Conservation (phyloP, 2,113 vertebrate species). For the Campylorhamphus procurvoides region DNA sequence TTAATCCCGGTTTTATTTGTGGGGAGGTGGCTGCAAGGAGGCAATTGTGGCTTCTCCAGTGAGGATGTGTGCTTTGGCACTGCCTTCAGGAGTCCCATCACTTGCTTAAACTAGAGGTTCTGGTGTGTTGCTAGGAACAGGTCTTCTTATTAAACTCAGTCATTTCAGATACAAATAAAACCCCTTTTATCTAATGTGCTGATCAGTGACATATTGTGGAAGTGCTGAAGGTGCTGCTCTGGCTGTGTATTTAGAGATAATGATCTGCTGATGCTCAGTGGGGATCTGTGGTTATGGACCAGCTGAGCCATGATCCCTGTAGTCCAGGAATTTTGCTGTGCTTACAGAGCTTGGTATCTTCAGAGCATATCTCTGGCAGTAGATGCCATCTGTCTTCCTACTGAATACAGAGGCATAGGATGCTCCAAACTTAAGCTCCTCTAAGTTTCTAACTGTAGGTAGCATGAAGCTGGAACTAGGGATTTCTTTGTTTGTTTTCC, state of each 20-base stretch:
- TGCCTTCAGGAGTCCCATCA: conserved; percentile 34
- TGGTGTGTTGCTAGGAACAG: conserved; percentile 26
- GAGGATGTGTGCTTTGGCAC: conserved; percentile 39
- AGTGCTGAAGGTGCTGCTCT: not conserved
- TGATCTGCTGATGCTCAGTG: not conserved
- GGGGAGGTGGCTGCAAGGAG: not conserved
- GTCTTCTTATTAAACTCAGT: conserved; percentile 12
- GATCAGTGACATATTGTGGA: not conserved
- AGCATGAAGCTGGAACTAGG: not conserved
- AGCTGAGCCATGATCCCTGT: not conserved
- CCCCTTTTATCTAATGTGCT: conserved; percentile 17
- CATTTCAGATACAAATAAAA: conserved; percentile 24
- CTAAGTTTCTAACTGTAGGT: not conserved
- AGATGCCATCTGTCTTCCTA: not conserved
- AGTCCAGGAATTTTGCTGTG: not conserved
- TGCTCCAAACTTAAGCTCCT: not conserved
- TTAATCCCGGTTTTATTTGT: not conserved
- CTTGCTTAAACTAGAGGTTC: conserved; percentile 45
- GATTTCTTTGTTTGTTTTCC: not conserved
- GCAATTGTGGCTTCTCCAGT: not conserved
- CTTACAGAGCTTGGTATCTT: not conserved
- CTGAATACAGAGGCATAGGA: not conserved
- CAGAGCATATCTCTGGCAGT: not conserved
- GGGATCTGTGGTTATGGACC: not conserved
- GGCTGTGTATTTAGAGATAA: not conserved